These are phyloP conservation scores for Pyrgus malvae DNA, from an alignment of 2,888 invertebrate species.

Conservation along the genomic window DNA sequence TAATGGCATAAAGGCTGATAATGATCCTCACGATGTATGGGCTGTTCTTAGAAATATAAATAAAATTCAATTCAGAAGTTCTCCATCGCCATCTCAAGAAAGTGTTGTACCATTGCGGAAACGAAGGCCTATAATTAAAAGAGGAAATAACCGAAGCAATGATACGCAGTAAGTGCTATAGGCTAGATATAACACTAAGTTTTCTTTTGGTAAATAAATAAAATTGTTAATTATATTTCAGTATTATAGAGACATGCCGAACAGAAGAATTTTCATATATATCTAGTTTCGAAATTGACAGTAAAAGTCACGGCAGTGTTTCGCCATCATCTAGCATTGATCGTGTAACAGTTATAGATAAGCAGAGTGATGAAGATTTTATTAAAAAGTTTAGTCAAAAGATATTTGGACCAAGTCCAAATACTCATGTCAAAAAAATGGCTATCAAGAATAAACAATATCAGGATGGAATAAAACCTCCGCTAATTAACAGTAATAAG, in stretches of 20 bases:
- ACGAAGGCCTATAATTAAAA: conserved; percentile 40
- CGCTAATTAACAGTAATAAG: conserved; percentile 2
- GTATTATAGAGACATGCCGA: conserved; percentile 58
- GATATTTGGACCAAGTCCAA: conserved; percentile 6
- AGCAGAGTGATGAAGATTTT: conserved; percentile 28
- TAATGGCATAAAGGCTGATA: conserved; percentile 27
- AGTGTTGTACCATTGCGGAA: conserved; percentile 47
- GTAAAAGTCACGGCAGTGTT: conserved; percentile 40
- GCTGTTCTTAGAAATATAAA: conserved; percentile 64
- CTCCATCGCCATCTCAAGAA: conserved; percentile 59
- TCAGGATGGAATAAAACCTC: background rate
- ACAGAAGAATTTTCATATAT: conserved; percentile 66
- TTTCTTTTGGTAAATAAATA: too few relatives aligned
- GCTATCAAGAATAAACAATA: background rate
- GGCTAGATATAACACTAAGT: too few relatives aligned
- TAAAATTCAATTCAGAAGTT: conserved; percentile 58
- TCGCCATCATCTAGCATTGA: conserved; percentile 60
- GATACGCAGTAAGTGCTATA: conserved; percentile 54
- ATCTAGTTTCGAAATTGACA: conserved; percentile 54
- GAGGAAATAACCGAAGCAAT: conserved; percentile 42
- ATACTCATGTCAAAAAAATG: background rate
- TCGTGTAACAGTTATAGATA: conserved; percentile 66
- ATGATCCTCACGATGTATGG: conserved; percentile 60
- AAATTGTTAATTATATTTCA: too few relatives aligned
- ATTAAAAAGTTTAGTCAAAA: conserved; percentile 20